Percentiles rank a stretch among this genome's conserved stretches.
Conservation (phyloP, 2,888 invertebrate species). For the Cistogaster globosa region DNA sequence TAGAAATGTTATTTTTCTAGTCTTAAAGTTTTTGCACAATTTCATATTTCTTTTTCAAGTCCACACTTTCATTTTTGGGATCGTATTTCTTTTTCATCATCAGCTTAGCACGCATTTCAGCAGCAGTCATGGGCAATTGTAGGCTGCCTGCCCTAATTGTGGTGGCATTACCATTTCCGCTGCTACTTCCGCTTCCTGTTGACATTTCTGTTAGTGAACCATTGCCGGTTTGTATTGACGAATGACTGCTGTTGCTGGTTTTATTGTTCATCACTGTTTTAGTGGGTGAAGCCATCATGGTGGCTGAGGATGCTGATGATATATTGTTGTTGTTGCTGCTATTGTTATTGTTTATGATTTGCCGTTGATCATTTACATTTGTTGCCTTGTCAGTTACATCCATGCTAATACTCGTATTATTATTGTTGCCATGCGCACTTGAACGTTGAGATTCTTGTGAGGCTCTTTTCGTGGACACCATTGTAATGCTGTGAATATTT, state of each 20-base stretch:
- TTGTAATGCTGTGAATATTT: conserved; percentile 79
- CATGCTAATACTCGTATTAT: conserved; percentile 57
- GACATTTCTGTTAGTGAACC: conserved; percentile 35
- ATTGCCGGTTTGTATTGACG: conserved; percentile 49
- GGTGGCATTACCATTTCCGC: conserved; percentile 3
- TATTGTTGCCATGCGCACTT: conserved; percentile 48
- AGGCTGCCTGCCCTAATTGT: conserved; percentile 83
- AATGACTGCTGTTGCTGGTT: conserved; percentile 43
- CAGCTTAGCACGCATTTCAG: conserved; percentile 93
- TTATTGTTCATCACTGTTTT: conserved; percentile 71
- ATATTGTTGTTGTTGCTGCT: conserved; percentile 67
- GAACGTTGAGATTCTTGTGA: conserved; percentile 72
- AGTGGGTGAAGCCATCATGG: conserved; percentile 42
- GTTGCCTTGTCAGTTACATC: conserved; percentile 67
- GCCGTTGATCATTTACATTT: conserved; percentile 50
- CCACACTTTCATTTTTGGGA: conserved; percentile 94
- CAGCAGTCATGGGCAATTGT: conserved; percentile 95
- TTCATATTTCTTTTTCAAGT: conserved; percentile 96
- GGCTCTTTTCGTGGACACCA: conserved; percentile 77
- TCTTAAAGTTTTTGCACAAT: conserved; percentile 94
- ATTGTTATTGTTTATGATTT: conserved; percentile 22
- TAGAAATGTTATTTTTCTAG: not conserved
- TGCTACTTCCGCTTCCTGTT: conserved; percentile 35
- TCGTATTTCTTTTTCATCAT: conserved; percentile 94
- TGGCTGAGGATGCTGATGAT: conserved; percentile 71